phyloP scores from a whole-genome alignment of 30 jellyfish, hydroid and myxozoan species.

The Hydractinia symbiolongicarpus region DNA sequence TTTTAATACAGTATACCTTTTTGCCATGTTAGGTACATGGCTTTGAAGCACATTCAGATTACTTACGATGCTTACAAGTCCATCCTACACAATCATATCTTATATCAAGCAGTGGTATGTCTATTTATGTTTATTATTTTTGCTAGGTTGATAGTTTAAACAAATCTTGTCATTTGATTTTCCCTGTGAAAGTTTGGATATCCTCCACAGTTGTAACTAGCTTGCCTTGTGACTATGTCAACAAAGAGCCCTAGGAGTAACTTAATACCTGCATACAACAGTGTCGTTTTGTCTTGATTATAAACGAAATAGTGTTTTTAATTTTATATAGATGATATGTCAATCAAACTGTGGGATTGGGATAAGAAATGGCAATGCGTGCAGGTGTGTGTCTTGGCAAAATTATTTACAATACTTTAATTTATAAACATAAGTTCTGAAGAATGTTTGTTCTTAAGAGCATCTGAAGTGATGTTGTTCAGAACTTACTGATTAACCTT shows the following conservation, averaged over 20 bases:
- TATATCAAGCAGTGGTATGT: constrained; percentile 91
- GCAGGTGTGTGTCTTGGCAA: constrained; percentile 42
- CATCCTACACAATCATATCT: constrained; percentile 95
- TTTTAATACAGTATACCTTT: neutral
- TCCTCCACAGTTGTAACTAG: neutral
- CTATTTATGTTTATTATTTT: too few species aligned
- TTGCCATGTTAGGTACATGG: constrained; percentile 61
- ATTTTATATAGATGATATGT: constrained; percentile 85
- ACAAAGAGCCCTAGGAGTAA: neutral
- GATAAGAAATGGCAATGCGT: constrained; percentile 97
- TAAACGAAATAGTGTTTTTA: neutral
- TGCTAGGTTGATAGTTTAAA: too few species aligned
- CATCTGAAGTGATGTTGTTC: neutral
- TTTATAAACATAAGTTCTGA: neutral
- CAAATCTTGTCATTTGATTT: too few species aligned
- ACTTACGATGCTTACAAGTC: constrained; percentile 86
- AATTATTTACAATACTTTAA: too few species aligned
- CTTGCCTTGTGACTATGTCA: neutral
- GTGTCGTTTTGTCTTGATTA: neutral
- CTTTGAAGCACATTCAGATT: constrained; percentile 99
- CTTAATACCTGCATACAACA: neutral
- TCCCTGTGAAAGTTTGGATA: neutral
- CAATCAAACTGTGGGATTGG: constrained; percentile 99
- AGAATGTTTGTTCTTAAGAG: neutral
- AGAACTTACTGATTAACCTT: too few species aligned